Base-by-base conservation (phyloP, 2,888 invertebrate species). In the Oscheius onirici region DNA sequence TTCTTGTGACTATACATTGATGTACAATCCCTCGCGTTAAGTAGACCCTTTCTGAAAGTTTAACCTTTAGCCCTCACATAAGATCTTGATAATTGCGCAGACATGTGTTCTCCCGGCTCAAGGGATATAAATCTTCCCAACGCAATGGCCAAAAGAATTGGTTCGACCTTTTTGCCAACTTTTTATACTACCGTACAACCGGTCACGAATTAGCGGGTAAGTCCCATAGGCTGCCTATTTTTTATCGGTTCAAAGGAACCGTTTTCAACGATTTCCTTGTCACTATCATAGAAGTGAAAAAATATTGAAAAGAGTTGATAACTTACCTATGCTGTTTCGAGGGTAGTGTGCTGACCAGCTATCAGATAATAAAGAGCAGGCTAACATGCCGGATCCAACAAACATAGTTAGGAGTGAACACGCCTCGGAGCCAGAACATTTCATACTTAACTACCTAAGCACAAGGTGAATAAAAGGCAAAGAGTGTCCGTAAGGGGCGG, bases 301-400 rank as follows among this genome's bases (percentile, higher is more conserved):
- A 26, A 54, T n/a, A 15, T 26, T 17, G 6, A 54, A 26, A 24
- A 34, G 34, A 34, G 40, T 15, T 55, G 15, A 40, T 15, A 13
- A 15, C 71, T 28, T 67, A 79, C 79, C 79, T 63, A 77, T 69
- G 24, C 67, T 69, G 54, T 78, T 73, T 34, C 68, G 49, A 1
- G 77, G 77, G 17, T 71, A 71, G 72, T 79, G 79, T 11, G 65
- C 66, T 52, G 80, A 78, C 80, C 80, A 80, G 52, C 68, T 75
- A 44, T 76, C 76, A 40, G 80, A 75, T 6, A 77, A 51, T 13
- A 77, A 28, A 1, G 80, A 66, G 22, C 71, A 75, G 43, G 75
- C 52, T 41, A 80, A 46, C 66, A 75, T 74, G 28, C 78, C 80
- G 1, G 78, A 73, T 6, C 78, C 80, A 28, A 80, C 55, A 20